phyloP scores from a whole-genome alignment of 2,113 vertebrate genomes.

The Xyliphius kryptos region DNA sequence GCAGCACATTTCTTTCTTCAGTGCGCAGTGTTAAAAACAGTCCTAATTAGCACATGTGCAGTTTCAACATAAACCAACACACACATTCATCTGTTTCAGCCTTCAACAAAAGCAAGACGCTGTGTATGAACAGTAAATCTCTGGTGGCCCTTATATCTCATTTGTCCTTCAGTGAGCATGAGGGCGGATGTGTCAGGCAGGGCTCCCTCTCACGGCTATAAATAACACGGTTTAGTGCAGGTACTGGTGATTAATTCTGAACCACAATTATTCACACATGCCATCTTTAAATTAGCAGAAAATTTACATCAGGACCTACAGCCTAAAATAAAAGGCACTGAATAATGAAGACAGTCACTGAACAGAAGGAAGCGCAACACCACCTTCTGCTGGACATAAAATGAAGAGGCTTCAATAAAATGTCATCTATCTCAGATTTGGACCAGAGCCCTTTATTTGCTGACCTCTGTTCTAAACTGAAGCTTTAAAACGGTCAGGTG shows the following conservation, averaged over 20 bases:
- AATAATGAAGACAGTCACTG: conserved; percentile 10
- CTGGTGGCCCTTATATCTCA: background rate
- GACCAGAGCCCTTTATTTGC: no score
- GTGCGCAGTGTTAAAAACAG: background rate
- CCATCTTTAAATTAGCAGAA: conserved; percentile 20
- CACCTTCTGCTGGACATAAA: conserved; percentile 6
- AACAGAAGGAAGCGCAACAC: conserved; percentile 1
- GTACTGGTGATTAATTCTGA: conserved; percentile 37
- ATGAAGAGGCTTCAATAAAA: no score
- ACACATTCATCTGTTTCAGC: no score
- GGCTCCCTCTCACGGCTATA: conserved; percentile 28
- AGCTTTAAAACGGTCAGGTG: no score
- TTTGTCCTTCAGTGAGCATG: conserved; percentile 16
- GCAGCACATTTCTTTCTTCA: no score
- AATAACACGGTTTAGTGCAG: conserved; percentile 27
- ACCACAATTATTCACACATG: conserved; percentile 24
- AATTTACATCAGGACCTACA: conserved; percentile 17
- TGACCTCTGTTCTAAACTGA: no score
- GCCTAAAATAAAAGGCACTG: conserved; percentile 14
- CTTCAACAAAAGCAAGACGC: no score
- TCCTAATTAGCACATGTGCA: no score
- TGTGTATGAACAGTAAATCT: conserved; percentile 2
- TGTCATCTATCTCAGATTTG: no score
- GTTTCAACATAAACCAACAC: no score
- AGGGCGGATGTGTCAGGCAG: conserved; percentile 24